phyloP scores from a whole-genome alignment of 2,797 vertebrate genomes.

The Macroramphosus scolopax region DNA sequence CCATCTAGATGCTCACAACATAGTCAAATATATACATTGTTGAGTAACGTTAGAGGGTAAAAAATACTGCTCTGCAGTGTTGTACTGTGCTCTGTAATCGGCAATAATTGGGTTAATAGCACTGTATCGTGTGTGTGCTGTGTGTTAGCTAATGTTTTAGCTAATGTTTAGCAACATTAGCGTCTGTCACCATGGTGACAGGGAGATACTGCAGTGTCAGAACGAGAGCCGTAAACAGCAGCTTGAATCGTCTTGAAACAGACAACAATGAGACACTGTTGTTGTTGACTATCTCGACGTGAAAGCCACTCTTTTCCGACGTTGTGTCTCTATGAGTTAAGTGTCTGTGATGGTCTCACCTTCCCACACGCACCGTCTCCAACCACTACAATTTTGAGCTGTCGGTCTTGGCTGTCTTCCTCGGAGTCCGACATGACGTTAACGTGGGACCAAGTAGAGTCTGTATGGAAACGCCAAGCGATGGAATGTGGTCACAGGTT shows the following conservation, averaged over 20 bases:
- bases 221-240: conserved; percentile 4
- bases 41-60: no score
- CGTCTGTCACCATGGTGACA: conserved; percentile 70
- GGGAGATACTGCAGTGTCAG: conserved; percentile 3
- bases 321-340: not conserved
- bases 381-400: conserved; percentile 93
- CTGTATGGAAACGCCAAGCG: conserved; percentile 1
- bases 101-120: no score
- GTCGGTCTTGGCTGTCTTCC: conserved; percentile 91
- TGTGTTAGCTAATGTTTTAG: conserved; percentile 31
- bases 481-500: not conserved
- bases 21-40: no score
- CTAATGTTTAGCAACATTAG: conserved; percentile 34
- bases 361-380: conserved; percentile 97
- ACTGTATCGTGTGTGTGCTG: not conserved
- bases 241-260: not conserved
- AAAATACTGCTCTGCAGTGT: no score
- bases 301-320: not conserved
- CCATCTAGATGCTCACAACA: no score
- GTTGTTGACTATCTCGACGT: fast-evolving
- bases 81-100: no score
- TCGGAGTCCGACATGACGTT: conserved; percentile 93
- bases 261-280: not conserved
- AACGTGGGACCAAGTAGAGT: conserved; percentile 6
- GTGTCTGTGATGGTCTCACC: conserved; percentile 77